Conservation (phyloP, 2,888 invertebrate species). For the Sarcophaga rosellei region DNA sequence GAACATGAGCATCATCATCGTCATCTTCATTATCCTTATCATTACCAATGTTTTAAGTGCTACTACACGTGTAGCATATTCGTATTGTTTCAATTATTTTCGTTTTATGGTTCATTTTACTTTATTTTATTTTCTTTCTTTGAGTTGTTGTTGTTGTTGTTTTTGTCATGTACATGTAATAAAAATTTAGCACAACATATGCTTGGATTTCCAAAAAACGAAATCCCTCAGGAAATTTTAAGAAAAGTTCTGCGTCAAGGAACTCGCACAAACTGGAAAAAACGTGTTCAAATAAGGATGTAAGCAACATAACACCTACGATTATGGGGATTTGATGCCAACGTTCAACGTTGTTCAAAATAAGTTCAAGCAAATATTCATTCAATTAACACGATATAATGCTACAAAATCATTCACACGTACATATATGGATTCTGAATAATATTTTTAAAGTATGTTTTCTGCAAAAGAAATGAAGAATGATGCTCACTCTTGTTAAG, state of each 20-base stretch:
- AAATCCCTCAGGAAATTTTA: slow-evolving; percentile 30
- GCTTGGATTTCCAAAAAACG: background rate
- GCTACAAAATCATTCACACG: too few relatives aligned
- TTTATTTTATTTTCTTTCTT: background rate
- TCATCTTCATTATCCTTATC: slow-evolving; percentile 9
- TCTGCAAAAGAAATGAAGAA: too few relatives aligned
- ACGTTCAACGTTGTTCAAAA: too few relatives aligned
- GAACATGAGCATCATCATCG: background rate
- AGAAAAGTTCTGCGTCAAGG: background rate
- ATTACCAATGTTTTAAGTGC: slow-evolving; percentile 18
- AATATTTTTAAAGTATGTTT: too few relatives aligned
- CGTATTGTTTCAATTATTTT: background rate
- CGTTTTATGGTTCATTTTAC: background rate
- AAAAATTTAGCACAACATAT: slow-evolving; percentile 17
- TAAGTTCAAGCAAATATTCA: too few relatives aligned
- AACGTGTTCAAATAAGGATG: background rate
- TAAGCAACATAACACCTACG: background rate
- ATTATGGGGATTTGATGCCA: background rate
- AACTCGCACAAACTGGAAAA: background rate
- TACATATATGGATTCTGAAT: too few relatives aligned
- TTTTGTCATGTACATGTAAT: background rate
- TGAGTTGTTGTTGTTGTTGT: too few relatives aligned
- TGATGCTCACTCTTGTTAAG: too few relatives aligned
- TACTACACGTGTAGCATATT: slow-evolving; percentile 24
- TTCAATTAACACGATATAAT: too few relatives aligned